Percentiles rank a stretch among this genome's conserved stretches.
Conservation (phyloP, 2,113 vertebrate species). For the Eretmochelys imbricata region DNA sequence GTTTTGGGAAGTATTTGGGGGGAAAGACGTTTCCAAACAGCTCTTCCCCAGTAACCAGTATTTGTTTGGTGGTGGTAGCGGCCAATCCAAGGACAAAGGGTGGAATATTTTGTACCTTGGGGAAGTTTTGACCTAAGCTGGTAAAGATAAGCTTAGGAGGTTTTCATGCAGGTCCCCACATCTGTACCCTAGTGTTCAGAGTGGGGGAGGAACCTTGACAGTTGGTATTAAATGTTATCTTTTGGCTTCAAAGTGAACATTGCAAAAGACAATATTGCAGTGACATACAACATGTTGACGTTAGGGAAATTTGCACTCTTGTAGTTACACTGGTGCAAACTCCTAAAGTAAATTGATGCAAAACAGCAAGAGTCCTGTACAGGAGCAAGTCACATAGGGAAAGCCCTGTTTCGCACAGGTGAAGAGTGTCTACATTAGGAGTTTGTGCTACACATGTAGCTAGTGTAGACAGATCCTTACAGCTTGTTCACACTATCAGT, state of each 20-base stretch:
- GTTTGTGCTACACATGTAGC: background rate
- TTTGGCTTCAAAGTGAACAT: background rate
- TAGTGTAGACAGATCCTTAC: background rate
- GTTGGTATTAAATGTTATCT: background rate
- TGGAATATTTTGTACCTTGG: too few relatives aligned
- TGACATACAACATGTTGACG: background rate
- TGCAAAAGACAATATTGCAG: background rate
- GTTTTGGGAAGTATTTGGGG: too few relatives aligned
- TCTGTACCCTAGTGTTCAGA: too few relatives aligned
- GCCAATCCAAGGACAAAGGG: too few relatives aligned
- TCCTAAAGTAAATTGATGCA: background rate
- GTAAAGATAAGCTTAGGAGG: too few relatives aligned
- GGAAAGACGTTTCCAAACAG: too few relatives aligned
- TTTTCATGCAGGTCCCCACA: too few relatives aligned
- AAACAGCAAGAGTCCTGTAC: background rate
- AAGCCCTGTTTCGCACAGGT: background rate
- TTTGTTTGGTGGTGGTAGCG: too few relatives aligned
- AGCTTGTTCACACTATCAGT: background rate
- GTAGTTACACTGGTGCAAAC: background rate
- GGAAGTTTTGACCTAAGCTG: too few relatives aligned
- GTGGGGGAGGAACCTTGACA: too few relatives aligned
- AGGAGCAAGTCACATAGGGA: background rate
- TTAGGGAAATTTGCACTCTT: background rate
- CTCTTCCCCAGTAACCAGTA: too few relatives aligned
- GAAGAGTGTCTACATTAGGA: background rate